Conservation (phyloP, 2,113 vertebrate genomes). For the Puntigrus tetrazona region DNA sequence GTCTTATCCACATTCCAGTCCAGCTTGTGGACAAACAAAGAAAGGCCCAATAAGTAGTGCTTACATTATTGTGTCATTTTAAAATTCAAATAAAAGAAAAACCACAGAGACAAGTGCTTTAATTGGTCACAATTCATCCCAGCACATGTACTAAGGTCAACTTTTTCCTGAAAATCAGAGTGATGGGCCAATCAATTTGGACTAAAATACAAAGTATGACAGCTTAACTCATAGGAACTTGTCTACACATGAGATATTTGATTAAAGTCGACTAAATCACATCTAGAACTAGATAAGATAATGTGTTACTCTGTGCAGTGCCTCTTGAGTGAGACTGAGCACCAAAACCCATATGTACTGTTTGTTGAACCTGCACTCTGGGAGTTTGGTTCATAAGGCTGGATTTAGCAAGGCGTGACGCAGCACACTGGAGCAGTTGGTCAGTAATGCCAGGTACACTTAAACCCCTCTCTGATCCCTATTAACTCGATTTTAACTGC, state of each 20-base stretch:
- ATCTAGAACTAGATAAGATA: neutral
- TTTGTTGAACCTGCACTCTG: neutral
- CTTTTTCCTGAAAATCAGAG: neutral
- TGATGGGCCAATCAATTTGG: neutral
- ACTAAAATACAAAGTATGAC: neutral
- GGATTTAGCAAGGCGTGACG: conserved; percentile 25
- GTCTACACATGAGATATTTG: neutral
- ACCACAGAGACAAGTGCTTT: neutral
- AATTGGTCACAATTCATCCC: neutral
- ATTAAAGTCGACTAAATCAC: conserved; percentile 29
- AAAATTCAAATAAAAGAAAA: neutral
- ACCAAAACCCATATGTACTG: neutral
- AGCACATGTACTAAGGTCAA: too few species aligned
- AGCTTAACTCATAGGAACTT: neutral
- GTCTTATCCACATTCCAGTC: neutral
- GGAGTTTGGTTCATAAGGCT: neutral
- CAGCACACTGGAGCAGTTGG: conserved; percentile 58
- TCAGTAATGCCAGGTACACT: conserved; percentile 50
- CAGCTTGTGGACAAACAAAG: neutral
- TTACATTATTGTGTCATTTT: neutral
- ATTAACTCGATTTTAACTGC: conserved; percentile 44
- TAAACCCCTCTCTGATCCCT: conserved; percentile 60
- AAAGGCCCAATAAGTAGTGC: neutral
- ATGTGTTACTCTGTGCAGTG: neutral
- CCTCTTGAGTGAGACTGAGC: neutral